phyloP scores from a whole-genome alignment of 1,140 invertebrate genomes.

The Calliphora vicina region DNA sequence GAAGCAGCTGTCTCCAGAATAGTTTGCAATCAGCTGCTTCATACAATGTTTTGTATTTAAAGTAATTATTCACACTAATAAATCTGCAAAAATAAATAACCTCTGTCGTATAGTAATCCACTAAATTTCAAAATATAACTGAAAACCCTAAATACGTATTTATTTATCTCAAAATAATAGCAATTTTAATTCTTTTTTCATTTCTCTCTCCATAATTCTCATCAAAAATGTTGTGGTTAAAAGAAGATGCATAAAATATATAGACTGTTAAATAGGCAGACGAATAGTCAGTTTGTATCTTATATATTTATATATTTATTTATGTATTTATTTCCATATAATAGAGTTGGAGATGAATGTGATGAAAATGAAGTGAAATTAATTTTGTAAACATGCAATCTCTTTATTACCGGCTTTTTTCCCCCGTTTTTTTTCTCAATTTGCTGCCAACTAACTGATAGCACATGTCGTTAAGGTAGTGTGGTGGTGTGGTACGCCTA shows the following conservation, averaged over 20 bases:
- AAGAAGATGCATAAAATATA: neutral
- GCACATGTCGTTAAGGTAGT: slow-evolving; percentile 3
- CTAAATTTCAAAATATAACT: no score
- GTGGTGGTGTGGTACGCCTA: neutral
- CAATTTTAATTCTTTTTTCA: no score
- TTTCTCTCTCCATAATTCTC: neutral
- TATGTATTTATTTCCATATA: neutral
- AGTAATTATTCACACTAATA: no score
- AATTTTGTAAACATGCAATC: slow-evolving; percentile 28
- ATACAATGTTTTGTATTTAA: no score
- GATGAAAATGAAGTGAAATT: slow-evolving; percentile 29
- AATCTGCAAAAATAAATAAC: no score
- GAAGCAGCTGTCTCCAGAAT: no score
- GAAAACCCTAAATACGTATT: no score
- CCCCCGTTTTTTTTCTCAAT: neutral
- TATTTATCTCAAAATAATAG: no score
- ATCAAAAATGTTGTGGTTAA: neutral
- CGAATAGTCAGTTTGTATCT: neutral
- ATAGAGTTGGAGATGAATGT: neutral
- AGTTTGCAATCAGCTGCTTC: no score
- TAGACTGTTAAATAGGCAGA: neutral
- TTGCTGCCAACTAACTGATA: neutral
- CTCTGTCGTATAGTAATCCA: no score
- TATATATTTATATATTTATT: neutral
- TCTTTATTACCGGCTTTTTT: slow-evolving; percentile 25